Evolutionary conservation across 2,113 vertebrate genomes (phyloP).

Genomic region (Mirza zaza): DNA sequence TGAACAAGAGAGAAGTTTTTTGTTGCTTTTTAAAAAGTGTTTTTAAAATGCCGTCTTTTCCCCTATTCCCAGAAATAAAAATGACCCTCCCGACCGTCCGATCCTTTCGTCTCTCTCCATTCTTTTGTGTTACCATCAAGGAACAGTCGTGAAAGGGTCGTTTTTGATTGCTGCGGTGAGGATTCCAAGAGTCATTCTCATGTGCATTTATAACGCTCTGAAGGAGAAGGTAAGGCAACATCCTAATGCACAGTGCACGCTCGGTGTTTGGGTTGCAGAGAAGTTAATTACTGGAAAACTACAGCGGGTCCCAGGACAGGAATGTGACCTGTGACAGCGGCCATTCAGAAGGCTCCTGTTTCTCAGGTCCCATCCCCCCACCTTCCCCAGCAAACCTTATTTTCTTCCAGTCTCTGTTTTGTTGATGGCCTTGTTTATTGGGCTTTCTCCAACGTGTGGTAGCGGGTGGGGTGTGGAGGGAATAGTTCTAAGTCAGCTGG

Average conservation of each 20-base stretch:
- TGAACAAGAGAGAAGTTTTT: background rate
- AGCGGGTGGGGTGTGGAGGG: background rate
- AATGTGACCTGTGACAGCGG: background rate
- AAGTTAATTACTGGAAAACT: background rate
- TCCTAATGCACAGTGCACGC: accelerated
- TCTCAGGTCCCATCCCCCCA: background rate
- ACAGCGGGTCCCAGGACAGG: background rate
- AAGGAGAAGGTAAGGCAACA: slow-evolving; percentile 83
- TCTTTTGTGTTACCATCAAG: slow-evolving; percentile 87
- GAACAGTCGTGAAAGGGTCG: slow-evolving; percentile 86
- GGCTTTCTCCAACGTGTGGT: background rate
- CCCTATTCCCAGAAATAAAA: slow-evolving; percentile 84
- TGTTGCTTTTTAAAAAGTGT: background rate
- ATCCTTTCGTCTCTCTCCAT: slow-evolving; percentile 84
- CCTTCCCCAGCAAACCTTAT: background rate
- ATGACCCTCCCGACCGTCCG: slow-evolving; percentile 78
- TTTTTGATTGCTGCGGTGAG: slow-evolving; percentile 82
- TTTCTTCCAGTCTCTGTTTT: background rate
- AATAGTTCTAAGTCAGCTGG: background rate
- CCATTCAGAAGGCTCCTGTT: background rate
- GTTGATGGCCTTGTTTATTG: background rate
- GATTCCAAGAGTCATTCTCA: slow-evolving; percentile 83
- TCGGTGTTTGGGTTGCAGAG: background rate
- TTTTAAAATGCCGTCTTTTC: slow-evolving; percentile 43
- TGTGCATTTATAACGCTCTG: slow-evolving; percentile 72